Evolutionary conservation across 2,113 vertebrate genomes (phyloP), one percentile per base, ranked within the genome.

Genomic region (Dicaeum eximium): DNA sequence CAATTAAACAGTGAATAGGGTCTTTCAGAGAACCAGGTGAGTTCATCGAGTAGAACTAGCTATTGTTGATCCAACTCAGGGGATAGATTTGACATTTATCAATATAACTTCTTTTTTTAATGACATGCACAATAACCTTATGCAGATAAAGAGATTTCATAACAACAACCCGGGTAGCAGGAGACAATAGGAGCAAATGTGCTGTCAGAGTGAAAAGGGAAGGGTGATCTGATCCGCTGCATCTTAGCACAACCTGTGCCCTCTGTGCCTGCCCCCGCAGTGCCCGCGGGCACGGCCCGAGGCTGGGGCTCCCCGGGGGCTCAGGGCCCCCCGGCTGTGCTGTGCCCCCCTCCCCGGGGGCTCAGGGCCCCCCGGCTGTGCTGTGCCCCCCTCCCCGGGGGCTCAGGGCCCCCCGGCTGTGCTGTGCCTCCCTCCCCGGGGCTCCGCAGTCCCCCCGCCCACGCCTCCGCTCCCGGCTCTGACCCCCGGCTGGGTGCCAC

Each of bases 1-100:
- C 99, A 99, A 99, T 99, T 99, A 99, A 98, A 98, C 98, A 95
- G 96, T 99, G 99, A 99, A 99, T 99, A 98, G 98, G 98, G 98
- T 98, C 98, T 97, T 97, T 98, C 98, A 98, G 98, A 98, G 98
- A 98, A 98, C 98, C 98, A 99, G 98, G 98, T 98, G 97, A 95
- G 98, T 98, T 98, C 96, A 96, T 97, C 97, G 90, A 75, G 92
- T 95, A 92, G 95, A 97, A 97, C 98, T 93, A 85, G 94, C 96
- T 97, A 97, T 98, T 98, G 98, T 98, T 91, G 93, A 95, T 88
- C 95, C 95, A 95, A 96, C 96, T 97, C 77, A 94, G 96, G 82
- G 95, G 95, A 95, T 96, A 96, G 97, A 82, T 92, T 96, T 93
- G 94, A 95, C 96, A 94, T 97, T 97, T 97, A 97, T 95, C 92